phyloP scores from a whole-genome alignment of 2,113 vertebrate species.

The Colius striatus region DNA sequence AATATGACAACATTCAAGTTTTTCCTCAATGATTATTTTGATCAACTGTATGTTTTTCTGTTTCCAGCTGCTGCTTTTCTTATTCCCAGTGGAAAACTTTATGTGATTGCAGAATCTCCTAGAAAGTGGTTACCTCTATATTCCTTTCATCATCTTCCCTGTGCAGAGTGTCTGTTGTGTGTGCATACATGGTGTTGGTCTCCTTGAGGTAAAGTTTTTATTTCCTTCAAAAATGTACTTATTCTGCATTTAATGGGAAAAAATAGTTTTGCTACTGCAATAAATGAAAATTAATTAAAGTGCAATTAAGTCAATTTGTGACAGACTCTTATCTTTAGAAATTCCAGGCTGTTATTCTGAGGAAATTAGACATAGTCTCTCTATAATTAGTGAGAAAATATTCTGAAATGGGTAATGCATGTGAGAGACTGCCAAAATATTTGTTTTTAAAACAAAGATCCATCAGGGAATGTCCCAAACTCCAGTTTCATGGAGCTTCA shows the following conservation, averaged over 20 bases:
- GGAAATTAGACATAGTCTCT: constrained; percentile 45
- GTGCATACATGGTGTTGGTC: neutral
- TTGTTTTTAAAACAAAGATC: constrained; percentile 34
- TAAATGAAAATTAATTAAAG: constrained; percentile 62
- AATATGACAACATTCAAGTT: neutral
- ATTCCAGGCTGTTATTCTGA: constrained; percentile 27
- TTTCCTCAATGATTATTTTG: neutral
- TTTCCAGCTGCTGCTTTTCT: neutral
- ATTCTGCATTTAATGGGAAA: neutral
- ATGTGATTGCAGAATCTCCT: neutral
- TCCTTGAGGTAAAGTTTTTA: neutral
- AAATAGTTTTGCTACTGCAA: neutral
- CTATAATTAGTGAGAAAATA: constrained; percentile 44
- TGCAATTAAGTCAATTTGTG: constrained; percentile 39
- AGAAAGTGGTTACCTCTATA: neutral
- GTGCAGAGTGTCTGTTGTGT: neutral
- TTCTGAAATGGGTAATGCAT: neutral
- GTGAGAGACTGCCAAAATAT: constrained; percentile 35
- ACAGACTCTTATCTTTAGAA: constrained; percentile 41
- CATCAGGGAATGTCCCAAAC: constrained; percentile 21
- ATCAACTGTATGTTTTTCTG: neutral
- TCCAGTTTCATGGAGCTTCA: neutral
- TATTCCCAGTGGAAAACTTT: neutral
- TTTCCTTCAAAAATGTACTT: constrained; percentile 2
- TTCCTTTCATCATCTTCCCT: neutral